phyloP scores from a whole-genome alignment of 2,797 vertebrate genomes.

The Poeciliopsis infans region DNA sequence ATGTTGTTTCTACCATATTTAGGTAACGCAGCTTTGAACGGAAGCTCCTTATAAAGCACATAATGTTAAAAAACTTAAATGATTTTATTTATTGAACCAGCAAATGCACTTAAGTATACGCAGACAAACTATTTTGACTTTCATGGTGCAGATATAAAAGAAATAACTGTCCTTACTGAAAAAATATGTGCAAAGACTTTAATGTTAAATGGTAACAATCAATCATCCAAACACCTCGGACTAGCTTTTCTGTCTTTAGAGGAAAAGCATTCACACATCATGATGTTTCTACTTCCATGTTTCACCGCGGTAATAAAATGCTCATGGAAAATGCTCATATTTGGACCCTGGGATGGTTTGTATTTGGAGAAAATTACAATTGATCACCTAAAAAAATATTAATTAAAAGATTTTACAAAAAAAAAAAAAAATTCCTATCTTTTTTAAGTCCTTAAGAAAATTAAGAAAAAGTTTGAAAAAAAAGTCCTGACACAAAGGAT shows the following conservation, averaged over 20 bases:
- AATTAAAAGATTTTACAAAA: too few relatives aligned
- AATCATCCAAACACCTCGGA: neutral
- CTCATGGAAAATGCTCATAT: too few relatives aligned
- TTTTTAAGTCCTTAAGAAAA: too few relatives aligned
- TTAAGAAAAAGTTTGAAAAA: too few relatives aligned
- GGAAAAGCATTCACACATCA: neutral
- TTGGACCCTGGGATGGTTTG: too few relatives aligned
- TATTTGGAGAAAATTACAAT: too few relatives aligned
- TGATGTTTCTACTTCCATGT: neutral
- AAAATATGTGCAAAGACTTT: neutral
- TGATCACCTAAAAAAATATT: too few relatives aligned
- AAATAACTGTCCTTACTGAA: neutral
- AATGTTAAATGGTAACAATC: neutral
- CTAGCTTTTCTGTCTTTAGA: neutral
- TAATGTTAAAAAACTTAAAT: neutral
- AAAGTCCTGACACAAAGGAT: too few relatives aligned
- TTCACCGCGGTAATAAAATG: neutral
- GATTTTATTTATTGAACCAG: neutral
- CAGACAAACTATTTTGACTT: neutral
- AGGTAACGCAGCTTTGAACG: neutral
- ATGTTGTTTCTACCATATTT: neutral
- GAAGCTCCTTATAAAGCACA: neutral
- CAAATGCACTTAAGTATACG: neutral
- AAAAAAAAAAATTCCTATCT: too few relatives aligned
- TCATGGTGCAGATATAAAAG: neutral